Conservation (phyloP, 2,113 vertebrate genomes). For the Spilogale gracilis region DNA sequence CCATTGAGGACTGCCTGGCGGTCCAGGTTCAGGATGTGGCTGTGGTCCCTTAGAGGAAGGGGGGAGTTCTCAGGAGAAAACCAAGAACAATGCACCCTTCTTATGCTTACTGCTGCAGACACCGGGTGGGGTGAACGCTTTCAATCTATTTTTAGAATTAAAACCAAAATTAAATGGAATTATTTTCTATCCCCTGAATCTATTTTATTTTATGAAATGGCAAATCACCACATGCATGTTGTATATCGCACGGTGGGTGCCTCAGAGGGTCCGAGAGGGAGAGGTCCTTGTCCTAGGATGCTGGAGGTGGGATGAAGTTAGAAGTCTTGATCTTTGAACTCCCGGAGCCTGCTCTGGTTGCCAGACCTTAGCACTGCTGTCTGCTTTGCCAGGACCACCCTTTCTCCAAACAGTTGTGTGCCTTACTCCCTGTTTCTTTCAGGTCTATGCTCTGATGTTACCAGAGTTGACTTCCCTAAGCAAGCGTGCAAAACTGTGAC, state of each 20-base stretch:
- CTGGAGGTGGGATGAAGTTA: neutral
- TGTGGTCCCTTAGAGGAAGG: neutral
- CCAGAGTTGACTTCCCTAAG: neutral
- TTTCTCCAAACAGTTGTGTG: neutral
- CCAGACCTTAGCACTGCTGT: neutral
- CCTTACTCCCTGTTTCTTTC: neutral
- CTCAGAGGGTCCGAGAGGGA: too few species aligned
- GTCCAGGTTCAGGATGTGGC: neutral
- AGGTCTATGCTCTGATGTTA: neutral
- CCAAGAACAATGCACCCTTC: too few species aligned
- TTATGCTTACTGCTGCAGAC: neutral
- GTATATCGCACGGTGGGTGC: neutral
- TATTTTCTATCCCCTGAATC: neutral
- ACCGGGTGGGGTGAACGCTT: neutral
- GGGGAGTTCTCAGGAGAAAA: neutral
- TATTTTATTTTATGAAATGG: neutral
- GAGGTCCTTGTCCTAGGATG: neutral
- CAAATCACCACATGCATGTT: neutral
- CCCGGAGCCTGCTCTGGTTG: neutral
- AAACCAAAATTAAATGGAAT: constrained; percentile 32
- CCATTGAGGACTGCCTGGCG: neutral
- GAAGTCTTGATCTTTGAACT: neutral
- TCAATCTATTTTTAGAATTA: constrained; percentile 21
- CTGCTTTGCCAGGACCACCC: neutral
- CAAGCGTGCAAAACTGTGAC: neutral